Percentiles rank a stretch among this genome's conserved stretches.
Conservation (phyloP, 2,888 invertebrate species). For the Stramonita haemastoma region DNA sequence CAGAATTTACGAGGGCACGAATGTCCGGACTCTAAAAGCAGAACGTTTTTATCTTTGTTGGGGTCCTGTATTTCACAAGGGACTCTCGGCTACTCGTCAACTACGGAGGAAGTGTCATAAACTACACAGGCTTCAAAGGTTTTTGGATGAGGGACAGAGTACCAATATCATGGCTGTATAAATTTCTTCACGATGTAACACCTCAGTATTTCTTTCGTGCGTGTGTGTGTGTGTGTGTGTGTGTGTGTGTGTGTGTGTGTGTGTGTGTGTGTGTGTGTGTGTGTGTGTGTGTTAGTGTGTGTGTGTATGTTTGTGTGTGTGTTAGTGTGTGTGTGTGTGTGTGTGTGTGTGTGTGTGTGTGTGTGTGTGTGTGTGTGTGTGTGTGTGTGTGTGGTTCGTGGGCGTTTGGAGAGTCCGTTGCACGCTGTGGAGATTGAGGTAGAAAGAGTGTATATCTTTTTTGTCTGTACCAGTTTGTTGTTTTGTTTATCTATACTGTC, state of each 20-base stretch:
- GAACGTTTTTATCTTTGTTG: too few species aligned
- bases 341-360: conserved; percentile 11
- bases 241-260: too few species aligned
- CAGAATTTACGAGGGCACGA: too few species aligned
- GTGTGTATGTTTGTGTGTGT: too few species aligned
- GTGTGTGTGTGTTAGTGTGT: not conserved
- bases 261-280: not conserved
- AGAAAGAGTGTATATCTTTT: too few species aligned
- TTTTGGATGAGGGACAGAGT: not conserved
- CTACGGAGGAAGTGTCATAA: not conserved
- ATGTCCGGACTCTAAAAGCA: too few species aligned
- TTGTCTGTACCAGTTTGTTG: not conserved
- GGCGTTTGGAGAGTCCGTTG: not conserved
- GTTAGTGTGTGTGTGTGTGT: not conserved
- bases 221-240: too few species aligned
- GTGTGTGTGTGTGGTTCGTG: not conserved
- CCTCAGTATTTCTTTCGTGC: not conserved
- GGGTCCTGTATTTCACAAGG: too few species aligned
- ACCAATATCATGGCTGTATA: conserved; percentile 16
- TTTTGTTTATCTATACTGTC: not conserved
- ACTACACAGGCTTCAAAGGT: not conserved
- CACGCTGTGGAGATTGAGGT: too few species aligned
- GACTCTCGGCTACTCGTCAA: not conserved
- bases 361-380: conserved; percentile 12
- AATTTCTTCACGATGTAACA: not conserved